Percentiles rank a stretch among this genome's conserved stretches.
These are phyloP conservation scores for Aproaerema taeniolella DNA, from an alignment of 2,888 invertebrate species.

Conservation along the genomic window DNA sequence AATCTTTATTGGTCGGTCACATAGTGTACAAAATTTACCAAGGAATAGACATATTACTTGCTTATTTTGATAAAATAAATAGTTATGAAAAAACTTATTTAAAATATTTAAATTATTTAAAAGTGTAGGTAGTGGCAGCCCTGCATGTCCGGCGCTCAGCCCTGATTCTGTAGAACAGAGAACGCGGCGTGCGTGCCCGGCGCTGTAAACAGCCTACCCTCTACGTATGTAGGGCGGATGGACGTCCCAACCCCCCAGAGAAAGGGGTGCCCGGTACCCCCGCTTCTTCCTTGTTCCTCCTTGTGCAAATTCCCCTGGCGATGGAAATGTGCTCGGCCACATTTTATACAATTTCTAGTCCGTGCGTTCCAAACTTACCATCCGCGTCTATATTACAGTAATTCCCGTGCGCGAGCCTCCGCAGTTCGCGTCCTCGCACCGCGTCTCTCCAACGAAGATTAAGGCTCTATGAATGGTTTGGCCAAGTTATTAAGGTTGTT, in stretches of 20 bases:
- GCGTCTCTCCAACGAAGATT: constrained; percentile 30
- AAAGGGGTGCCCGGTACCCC: constrained; percentile 66
- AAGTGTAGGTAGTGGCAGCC: constrained; percentile 42
- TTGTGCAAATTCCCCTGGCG: constrained; percentile 77
- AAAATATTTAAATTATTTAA: constrained; percentile 35
- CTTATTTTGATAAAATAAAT: too few species aligned
- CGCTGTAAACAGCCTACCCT: constrained; percentile 72
- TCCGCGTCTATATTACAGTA: constrained; percentile 29
- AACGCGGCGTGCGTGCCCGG: constrained; percentile 71
- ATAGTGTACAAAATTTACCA: too few species aligned
- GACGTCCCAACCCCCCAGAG: constrained; percentile 58
- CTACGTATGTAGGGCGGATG: constrained; percentile 69
- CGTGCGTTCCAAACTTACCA: constrained; percentile 51
- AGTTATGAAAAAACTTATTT: too few species aligned
- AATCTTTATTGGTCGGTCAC: too few species aligned
- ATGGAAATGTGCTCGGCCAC: constrained; percentile 76
- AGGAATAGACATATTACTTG: too few species aligned
- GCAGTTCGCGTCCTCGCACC: constrained; percentile 4
- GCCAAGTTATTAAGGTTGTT: constrained; percentile 53
- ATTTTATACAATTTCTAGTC: constrained; percentile 77
- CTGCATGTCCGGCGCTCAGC: constrained; percentile 66
- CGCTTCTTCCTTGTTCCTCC: constrained; percentile 74
- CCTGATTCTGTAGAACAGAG: constrained; percentile 73
- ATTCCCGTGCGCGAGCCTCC: constrained; percentile 15
- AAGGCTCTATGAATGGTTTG: constrained; percentile 49